Conservation (phyloP, 2,113 vertebrate genomes). For the Notarius lentiginosus region DNA sequence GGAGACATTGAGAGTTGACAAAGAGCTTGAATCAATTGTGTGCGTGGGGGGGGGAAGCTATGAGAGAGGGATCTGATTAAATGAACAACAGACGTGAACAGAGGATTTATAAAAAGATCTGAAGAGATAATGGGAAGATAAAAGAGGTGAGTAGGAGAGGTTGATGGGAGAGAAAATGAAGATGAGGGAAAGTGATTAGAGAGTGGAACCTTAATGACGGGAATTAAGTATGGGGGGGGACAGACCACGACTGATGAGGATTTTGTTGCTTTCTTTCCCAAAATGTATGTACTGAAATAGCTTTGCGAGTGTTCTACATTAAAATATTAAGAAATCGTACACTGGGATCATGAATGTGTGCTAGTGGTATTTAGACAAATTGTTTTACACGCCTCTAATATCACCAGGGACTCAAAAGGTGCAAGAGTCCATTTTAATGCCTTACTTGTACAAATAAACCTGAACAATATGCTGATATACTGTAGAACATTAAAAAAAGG, state of each 20-base stretch:
- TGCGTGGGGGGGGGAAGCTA: too few relatives aligned
- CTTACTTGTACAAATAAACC: not conserved
- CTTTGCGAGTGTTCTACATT: not conserved
- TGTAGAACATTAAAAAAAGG: not conserved
- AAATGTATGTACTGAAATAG: not conserved
- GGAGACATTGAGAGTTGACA: not conserved
- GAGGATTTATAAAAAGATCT: constrained; percentile 13
- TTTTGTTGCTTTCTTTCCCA: not conserved
- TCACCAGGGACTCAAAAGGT: not conserved
- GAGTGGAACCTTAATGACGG: not conserved
- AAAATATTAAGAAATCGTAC: not conserved
- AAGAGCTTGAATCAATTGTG: not conserved
- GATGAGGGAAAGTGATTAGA: not conserved
- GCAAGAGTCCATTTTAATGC: not conserved
- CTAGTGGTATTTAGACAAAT: not conserved
- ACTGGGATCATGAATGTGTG: not conserved
- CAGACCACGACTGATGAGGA: not conserved
- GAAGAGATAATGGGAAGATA: not conserved
- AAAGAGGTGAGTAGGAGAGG: constrained; percentile 2
- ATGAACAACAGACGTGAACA: not conserved
- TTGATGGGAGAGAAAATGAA: not conserved
- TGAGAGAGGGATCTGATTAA: not conserved
- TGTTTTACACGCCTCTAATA: not conserved
- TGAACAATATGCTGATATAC: not conserved
- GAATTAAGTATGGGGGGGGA: not conserved